Conservation (phyloP, 2,797 vertebrate species). For the Pipistrellus nathusii region DNA sequence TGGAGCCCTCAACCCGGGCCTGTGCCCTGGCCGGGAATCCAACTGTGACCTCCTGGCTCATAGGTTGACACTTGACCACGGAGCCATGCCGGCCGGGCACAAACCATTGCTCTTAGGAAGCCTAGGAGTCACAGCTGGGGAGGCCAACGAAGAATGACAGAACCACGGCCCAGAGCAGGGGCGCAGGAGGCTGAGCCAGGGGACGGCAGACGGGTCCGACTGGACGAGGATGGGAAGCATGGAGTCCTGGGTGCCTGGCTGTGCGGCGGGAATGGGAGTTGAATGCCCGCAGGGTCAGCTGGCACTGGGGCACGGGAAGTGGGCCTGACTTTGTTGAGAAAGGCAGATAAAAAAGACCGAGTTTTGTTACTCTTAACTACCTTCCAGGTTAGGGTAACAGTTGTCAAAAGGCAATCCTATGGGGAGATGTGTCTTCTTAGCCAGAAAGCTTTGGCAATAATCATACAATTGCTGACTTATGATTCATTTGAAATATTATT, state of each 20-base stretch:
- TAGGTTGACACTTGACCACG: too few species aligned
- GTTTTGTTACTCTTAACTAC: background rate
- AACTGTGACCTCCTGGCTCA: too few species aligned
- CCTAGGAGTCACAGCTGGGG: background rate
- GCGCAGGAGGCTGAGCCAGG: background rate
- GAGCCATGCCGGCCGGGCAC: background rate
- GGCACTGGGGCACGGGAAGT: background rate
- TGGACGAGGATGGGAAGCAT: background rate
- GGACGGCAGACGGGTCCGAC: background rate
- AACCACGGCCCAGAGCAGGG: background rate
- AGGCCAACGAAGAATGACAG: background rate
- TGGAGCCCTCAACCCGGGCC: too few species aligned
- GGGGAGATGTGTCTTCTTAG: background rate
- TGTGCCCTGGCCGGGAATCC: too few species aligned
- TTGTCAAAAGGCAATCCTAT: background rate
- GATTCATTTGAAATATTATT: background rate
- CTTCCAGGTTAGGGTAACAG: background rate
- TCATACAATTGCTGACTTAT: background rate
- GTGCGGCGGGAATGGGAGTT: background rate
- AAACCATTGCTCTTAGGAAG: background rate
- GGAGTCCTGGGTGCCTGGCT: background rate
- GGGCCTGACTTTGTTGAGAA: background rate
- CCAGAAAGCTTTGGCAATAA: background rate
- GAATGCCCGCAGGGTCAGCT: background rate
- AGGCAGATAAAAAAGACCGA: background rate